Evolutionary conservation across 2,113 vertebrate species (phyloP), one percentile per base, ranked within the genome.

Genomic region (Muscicapa adusta): DNA sequence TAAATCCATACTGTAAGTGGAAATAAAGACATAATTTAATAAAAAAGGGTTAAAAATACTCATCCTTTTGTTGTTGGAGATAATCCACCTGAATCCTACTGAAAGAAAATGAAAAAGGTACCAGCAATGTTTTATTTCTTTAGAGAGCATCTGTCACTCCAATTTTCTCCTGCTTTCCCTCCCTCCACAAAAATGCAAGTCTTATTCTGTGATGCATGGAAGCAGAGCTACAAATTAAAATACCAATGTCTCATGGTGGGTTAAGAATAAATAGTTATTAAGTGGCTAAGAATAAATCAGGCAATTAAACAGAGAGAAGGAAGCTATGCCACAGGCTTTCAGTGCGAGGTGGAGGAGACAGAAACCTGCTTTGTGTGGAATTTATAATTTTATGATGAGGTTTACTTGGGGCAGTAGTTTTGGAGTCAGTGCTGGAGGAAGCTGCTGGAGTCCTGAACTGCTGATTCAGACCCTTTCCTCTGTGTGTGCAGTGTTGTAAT

Each of bases 11-110:
- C 4, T 83, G 24, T 77, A 75, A 91, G 63, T 83, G 36, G 47
- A 88, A 89, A 36, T 1, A 1, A 94, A 92, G 74, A 54, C 5
- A n/a, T 83, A 81, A 61, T 88, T 82, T 60, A 83, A 89, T 88
- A 92, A 88, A 93, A 23, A 83, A 19, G 84, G 82, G 80, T 96
- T 94, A 80, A 93, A 93, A 91, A 88, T 84, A 40, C 63, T 92
- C 75, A 80, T 88, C 53, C 77, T 95, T 85, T 80, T 93, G 65
- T 91, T 96, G 28, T 16, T 96, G 70, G 88, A 96, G 95, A 97
- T 97, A 97, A 97, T 97, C 97, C 94, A 96, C 94, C 91, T 90
- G 97, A 97, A 97, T 96, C 96, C 96, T 88, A 34, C 81, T 82
- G 78, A 90, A 93, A 88, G 78, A 95, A 96, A 96, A 96, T 96